phyloP scores from a whole-genome alignment of 2,888 invertebrate species.

The Petrolisthes cinctipes region DNA sequence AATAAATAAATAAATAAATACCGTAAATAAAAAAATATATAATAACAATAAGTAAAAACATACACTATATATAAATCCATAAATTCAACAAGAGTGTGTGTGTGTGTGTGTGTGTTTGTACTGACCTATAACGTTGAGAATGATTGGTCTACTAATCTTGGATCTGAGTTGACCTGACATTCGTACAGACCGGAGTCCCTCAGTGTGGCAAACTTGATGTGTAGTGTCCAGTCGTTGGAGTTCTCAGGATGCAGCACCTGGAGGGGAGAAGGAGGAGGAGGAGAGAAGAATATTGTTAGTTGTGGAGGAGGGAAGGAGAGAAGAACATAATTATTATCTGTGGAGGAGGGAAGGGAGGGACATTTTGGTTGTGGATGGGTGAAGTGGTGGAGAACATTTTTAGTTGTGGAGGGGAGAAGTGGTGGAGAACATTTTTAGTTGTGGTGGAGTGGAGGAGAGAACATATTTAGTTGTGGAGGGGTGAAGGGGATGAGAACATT shows the following conservation, averaged over 20 bases:
- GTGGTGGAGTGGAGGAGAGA: too few species aligned
- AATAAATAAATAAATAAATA: neutral
- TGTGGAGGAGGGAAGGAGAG: too few species aligned
- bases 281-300: too few species aligned
- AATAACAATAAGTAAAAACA: neutral
- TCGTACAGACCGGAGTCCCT: conserved; percentile 51
- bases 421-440: too few species aligned
- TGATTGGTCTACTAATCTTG: conserved; percentile 5
- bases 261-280: too few species aligned
- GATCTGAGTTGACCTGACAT: conserved; percentile 28
- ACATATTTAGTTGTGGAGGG: too few species aligned
- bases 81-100: neutral
- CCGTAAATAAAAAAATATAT: neutral
- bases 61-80: neutral
- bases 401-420: too few species aligned
- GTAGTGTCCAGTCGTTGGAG: conserved; percentile 61
- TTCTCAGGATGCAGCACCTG: conserved; percentile 61
- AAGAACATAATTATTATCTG: too few species aligned
- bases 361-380: too few species aligned
- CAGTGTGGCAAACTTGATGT: conserved; percentile 46
- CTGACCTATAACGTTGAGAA: conserved; percentile 21
- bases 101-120: neutral
- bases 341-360: too few species aligned
- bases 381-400: too few species aligned
- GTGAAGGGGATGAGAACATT: too few species aligned